phyloP scores from a whole-genome alignment of 2,888 invertebrate genomes.

The Hypomecis atomaria region DNA sequence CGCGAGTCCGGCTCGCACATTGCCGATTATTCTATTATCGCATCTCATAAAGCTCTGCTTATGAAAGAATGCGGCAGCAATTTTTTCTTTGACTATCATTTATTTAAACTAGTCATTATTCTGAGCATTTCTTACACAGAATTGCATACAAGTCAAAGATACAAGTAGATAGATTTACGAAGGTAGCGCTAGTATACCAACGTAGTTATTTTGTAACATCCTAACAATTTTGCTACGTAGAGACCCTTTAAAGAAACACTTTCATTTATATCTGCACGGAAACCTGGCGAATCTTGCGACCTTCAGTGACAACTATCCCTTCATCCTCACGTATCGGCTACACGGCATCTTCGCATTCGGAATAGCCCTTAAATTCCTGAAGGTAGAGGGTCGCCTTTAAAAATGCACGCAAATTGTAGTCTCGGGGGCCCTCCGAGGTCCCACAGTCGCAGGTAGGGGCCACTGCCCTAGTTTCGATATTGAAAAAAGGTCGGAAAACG shows the following conservation, averaged over 20 bases:
- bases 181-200: too few relatives aligned
- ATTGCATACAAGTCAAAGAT: too few relatives aligned
- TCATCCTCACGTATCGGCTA: constrained; percentile 20
- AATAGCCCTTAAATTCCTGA: constrained; percentile 24
- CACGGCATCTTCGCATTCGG: constrained; percentile 21
- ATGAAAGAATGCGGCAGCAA: too few relatives aligned
- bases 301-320: constrained; percentile 4
- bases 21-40: too few relatives aligned
- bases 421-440: constrained; percentile 15
- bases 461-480: constrained; percentile 18
- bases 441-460: constrained; percentile 12
- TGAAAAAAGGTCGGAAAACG: constrained; percentile 17
- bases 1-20: too few relatives aligned
- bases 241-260: not conserved
- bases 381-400: constrained; percentile 49
- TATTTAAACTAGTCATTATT: too few relatives aligned
- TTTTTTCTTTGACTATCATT: too few relatives aligned
- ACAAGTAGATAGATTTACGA: too few relatives aligned
- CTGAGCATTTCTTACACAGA: too few relatives aligned
- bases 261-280: not conserved
- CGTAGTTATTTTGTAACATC: too few relatives aligned
- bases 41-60: too few relatives aligned
- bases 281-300: constrained; percentile 1
- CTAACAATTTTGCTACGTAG: too few relatives aligned
- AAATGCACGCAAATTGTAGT: constrained; percentile 54